Percentiles rank a stretch among this genome's conserved stretches.
Evolutionary conservation across 2,797 vertebrate species (phyloP).

Genomic region (Cossypha niveicapilla): DNA sequence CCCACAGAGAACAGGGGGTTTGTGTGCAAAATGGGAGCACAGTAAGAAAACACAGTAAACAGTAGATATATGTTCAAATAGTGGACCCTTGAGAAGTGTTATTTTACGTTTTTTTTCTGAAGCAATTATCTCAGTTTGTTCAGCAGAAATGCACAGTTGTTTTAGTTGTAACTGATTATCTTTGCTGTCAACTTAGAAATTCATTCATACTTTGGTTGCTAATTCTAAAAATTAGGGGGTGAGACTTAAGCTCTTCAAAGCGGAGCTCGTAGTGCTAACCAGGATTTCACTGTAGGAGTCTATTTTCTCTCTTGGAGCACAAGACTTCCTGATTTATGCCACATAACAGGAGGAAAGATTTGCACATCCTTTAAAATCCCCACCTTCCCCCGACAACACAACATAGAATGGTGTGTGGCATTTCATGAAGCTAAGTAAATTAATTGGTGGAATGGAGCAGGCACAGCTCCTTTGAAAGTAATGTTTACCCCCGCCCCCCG

Average conservation of each 20-base stretch:
- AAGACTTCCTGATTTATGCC: background rate
- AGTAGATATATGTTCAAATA: background rate
- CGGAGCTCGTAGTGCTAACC: background rate
- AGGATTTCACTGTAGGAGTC: background rate
- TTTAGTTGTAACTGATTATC: background rate
- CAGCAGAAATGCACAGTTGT: background rate
- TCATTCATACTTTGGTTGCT: background rate
- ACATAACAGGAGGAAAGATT: background rate
- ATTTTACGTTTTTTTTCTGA: background rate
- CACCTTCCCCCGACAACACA: background rate
- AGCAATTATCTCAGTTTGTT: background rate
- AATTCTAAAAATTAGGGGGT: background rate
- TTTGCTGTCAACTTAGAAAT: background rate
- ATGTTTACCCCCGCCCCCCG: background rate
- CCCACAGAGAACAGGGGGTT: background rate
- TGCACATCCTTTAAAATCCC: background rate
- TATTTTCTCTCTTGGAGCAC: background rate
- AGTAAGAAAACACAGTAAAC: background rate
- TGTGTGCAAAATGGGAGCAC: background rate
- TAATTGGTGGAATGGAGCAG: background rate
- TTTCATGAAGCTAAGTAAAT: background rate
- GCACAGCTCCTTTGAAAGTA: background rate
- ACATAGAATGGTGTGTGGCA: background rate
- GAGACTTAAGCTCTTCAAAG: background rate
- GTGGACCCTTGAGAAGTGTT: background rate